phyloP scores from a whole-genome alignment of 1,140 invertebrate species.

The Conopomorpha cramerella region DNA sequence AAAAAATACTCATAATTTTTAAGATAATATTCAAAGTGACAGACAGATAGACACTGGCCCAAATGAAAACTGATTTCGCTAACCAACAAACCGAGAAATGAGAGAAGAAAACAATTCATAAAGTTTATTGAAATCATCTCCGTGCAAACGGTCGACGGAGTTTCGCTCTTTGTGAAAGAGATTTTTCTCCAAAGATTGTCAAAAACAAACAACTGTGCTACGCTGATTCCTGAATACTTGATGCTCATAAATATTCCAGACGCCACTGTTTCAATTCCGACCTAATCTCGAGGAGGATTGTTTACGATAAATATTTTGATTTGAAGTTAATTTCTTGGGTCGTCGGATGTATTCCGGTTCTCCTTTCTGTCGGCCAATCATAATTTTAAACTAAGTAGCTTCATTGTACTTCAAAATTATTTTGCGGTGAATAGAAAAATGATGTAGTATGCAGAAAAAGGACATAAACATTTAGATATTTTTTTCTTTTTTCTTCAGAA shows the following conservation, averaged over 20 bases:
- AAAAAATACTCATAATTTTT: no score
- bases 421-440: neutral
- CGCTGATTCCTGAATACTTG: constrained; percentile 5
- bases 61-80: no score
- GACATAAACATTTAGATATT: neutral
- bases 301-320: constrained; percentile 50
- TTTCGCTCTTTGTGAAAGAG: no score
- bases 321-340: constrained; percentile 42
- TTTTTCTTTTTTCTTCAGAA: neutral
- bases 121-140: no score
- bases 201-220: neutral
- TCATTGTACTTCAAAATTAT: neutral
- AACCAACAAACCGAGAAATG: no score
- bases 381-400: no score
- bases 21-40: no score
- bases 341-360: constrained; percentile 7
- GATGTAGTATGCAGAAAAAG: neutral
- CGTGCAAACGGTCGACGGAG: no score
- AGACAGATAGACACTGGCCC: no score
- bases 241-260: constrained; percentile 41
- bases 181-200: no score
- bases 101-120: no score
- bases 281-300: constrained; percentile 53
- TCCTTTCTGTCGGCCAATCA: no score
- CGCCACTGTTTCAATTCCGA: constrained; percentile 28